These are phyloP conservation scores for Synaphobranchus kaupii DNA, from an alignment of 2,797 vertebrate species.

Conservation along the genomic window DNA sequence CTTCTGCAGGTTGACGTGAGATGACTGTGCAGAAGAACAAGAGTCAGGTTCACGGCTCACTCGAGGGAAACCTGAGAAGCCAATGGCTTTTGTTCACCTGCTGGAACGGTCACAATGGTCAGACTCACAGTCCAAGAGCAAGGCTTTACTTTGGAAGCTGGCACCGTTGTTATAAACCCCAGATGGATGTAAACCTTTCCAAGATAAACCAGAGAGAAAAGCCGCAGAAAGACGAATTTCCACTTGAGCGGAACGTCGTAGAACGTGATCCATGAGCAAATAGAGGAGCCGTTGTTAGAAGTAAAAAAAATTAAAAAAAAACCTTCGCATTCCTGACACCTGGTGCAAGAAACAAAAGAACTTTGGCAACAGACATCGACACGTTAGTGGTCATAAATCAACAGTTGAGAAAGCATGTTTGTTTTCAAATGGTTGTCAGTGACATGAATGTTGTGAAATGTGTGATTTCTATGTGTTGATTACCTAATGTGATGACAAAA, in stretches of 20 bases:
- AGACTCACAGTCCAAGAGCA: not conserved
- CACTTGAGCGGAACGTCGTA: not conserved
- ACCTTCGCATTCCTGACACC: not conserved
- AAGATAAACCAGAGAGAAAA: conserved; percentile 38
- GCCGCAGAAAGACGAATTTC: conserved; percentile 36
- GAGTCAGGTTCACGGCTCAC: no score
- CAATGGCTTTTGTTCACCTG: conserved; percentile 4
- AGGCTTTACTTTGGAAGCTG: not conserved
- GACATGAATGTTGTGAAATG: not conserved
- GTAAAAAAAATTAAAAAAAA: no score
- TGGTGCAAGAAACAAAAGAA: not conserved
- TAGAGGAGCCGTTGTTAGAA: not conserved
- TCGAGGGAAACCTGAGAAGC: not conserved
- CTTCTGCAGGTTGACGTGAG: not conserved
- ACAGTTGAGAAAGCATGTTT: not conserved
- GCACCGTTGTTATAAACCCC: not conserved
- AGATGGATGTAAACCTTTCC: conserved; percentile 14
- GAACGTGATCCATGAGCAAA: not conserved
- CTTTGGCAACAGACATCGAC: not conserved
- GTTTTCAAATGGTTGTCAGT: not conserved
- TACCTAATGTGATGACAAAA: not conserved
- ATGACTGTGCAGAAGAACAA: not conserved
- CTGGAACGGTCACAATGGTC: not conserved
- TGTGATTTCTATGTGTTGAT: not conserved
- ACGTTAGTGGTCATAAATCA: not conserved